phyloP scores from a whole-genome alignment of 2,113 vertebrate genomes.

The Periophthalmodon schlosseri region DNA sequence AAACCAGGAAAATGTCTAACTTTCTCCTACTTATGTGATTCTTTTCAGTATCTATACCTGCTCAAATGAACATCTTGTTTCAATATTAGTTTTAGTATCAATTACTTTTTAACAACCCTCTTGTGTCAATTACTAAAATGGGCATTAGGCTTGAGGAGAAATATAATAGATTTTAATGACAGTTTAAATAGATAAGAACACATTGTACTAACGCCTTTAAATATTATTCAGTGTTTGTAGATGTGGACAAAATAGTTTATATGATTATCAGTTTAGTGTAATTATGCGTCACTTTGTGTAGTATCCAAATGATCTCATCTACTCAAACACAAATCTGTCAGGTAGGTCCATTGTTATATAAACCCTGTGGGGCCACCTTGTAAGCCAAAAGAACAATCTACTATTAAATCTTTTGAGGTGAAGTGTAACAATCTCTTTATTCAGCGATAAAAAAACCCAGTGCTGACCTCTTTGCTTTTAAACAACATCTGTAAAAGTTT shows the following conservation, averaged over 20 bases:
- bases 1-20: no score
- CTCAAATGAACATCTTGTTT: no score
- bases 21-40: no score
- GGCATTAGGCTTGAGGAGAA: no score
- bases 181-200: no score
- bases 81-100: no score
- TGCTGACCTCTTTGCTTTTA: slow-evolving; percentile 21
- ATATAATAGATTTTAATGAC: no score
- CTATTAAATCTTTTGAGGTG: slow-evolving; percentile 39
- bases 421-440: slow-evolving; percentile 27
- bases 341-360: slow-evolving; percentile 62
- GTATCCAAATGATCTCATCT: slow-evolving; percentile 71
- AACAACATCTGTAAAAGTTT: slow-evolving; percentile 56
- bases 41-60: no score
- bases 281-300: slow-evolving; percentile 39
- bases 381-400: slow-evolving; percentile 29
- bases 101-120: no score
- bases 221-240: background rate
- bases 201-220: background rate
- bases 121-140: no score
- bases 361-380: slow-evolving; percentile 45
- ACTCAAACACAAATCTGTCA: slow-evolving; percentile 60
- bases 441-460: slow-evolving; percentile 32
- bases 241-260: background rate
- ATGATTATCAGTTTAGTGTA: background rate